phyloP scores from a whole-genome alignment of 1,140 invertebrate genomes.

The Apis cerana region DNA sequence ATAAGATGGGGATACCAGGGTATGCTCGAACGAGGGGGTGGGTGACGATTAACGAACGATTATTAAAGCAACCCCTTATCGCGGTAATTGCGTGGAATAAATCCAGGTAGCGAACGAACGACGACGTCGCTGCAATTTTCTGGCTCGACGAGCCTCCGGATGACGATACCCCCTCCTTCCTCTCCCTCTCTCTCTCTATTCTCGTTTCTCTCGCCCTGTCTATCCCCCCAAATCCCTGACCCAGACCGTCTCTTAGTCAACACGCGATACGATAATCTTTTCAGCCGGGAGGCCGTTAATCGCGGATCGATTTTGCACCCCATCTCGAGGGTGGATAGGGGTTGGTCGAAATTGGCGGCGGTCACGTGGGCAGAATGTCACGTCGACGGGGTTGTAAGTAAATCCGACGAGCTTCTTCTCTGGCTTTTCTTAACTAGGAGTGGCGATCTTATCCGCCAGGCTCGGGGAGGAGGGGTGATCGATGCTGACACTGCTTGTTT shows the following conservation, averaged over 20 bases:
- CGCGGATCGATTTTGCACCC: conserved; percentile 49
- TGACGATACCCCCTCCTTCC: conserved; percentile 32
- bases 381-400: conserved; percentile 18
- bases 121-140: conserved; percentile 63
- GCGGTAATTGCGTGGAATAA: conserved; percentile 69
- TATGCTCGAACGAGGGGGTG: conserved; percentile 15
- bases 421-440: conserved; percentile 1
- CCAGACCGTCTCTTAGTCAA: conserved; percentile 45
- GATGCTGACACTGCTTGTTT: conserved; percentile 20
- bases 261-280: conserved; percentile 62
- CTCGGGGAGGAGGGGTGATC: neutral
- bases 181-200: no score
- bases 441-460: neutral
- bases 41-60: conserved; percentile 68
- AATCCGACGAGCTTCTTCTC: conserved; percentile 32
- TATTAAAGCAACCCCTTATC: conserved; percentile 67
- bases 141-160: conserved; percentile 55
- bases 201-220: neutral
- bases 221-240: neutral
- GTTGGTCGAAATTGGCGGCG: conserved; percentile 16
- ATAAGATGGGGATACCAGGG: conserved; percentile 24
- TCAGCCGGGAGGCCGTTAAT: conserved; percentile 54
- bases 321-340: neutral
- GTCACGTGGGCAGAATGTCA: conserved; percentile 2
- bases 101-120: conserved; percentile 61